Conservation (phyloP, 1,140 invertebrate species). For the Bradysia coprophila region DNA sequence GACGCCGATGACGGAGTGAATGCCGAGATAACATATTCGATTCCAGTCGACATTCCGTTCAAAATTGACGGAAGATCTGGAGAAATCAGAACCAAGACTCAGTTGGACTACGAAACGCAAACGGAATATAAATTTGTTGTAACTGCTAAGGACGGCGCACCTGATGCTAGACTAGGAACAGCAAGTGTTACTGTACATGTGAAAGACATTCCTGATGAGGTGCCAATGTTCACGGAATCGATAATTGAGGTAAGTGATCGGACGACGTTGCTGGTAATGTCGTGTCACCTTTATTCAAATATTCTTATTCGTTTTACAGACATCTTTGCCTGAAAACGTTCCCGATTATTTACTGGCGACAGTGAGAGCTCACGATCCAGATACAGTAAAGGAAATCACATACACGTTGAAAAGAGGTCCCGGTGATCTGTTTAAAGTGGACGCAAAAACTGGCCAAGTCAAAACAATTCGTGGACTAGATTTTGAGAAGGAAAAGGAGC, state of each 20-base stretch:
- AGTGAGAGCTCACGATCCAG: slow-evolving; percentile 53
- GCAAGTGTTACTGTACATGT: slow-evolving; percentile 31
- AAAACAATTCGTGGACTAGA: slow-evolving; percentile 57
- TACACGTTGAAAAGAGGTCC: slow-evolving; percentile 66
- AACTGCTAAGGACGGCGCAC: slow-evolving; percentile 71
- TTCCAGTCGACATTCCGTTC: slow-evolving; percentile 62
- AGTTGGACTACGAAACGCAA: slow-evolving; percentile 70
- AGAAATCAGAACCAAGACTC: slow-evolving; percentile 50
- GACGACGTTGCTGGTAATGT: too few species aligned
- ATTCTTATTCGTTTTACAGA: too few species aligned
- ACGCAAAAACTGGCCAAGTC: slow-evolving; percentile 56
- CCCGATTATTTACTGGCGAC: slow-evolving; percentile 54
- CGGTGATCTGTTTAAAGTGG: slow-evolving; percentile 63
- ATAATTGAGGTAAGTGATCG: slow-evolving; percentile 53
- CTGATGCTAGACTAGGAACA: slow-evolving; percentile 67
- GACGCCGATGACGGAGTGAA: slow-evolving; percentile 63
- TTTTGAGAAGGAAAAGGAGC: slow-evolving; percentile 51
- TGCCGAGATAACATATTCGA: slow-evolving; percentile 41
- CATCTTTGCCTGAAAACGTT: slow-evolving; percentile 74
- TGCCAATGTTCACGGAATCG: slow-evolving; percentile 55
- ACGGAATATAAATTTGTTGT: slow-evolving; percentile 70
- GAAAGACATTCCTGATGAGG: slow-evolving; percentile 36
- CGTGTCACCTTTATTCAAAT: too few species aligned
- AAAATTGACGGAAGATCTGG: slow-evolving; percentile 57
- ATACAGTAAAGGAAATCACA: slow-evolving; percentile 60